Evolutionary conservation across 2,888 invertebrate species (phyloP).

Genomic region (Meiosimyza platycephala): DNA sequence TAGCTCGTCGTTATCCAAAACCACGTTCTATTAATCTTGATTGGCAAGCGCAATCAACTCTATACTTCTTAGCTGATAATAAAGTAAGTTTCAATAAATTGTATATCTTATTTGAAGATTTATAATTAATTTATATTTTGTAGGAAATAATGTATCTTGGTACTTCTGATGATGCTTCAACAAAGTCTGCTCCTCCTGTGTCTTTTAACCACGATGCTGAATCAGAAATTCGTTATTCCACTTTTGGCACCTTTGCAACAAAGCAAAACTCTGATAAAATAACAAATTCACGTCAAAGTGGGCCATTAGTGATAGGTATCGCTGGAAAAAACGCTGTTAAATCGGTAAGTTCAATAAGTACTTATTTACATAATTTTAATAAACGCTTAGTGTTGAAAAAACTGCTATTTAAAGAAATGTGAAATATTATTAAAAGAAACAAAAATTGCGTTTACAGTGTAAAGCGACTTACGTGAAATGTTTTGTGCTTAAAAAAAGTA

Average conservation of each 20-base stretch:
- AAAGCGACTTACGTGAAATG: too few relatives aligned
- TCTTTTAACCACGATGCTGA: constrained; percentile 55
- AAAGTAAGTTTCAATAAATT: constrained; percentile 67
- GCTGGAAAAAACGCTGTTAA: constrained; percentile 66
- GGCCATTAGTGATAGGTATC: constrained; percentile 64
- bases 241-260: constrained; percentile 68
- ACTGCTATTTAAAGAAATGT: constrained; percentile 5
- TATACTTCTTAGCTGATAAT: constrained; percentile 73
- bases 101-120: neutral
- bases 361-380: constrained; percentile 2
- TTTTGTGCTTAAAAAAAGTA: too few relatives aligned
- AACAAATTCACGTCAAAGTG: constrained; percentile 39
- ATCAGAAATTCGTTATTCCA: constrained; percentile 62
- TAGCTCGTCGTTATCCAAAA: constrained; percentile 69
- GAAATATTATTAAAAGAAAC: neutral
- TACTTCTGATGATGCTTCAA: constrained; percentile 66
- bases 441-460: too few relatives aligned
- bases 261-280: constrained; percentile 57
- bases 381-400: neutral
- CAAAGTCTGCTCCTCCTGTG: constrained; percentile 63
- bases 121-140: constrained; percentile 29
- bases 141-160: constrained; percentile 69
- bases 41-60: constrained; percentile 74
- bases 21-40: constrained; percentile 66
- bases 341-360: constrained; percentile 64